These are phyloP conservation scores for Hydrozoanthus gracilis DNA, from an alignment of 92 coral and sea anemone genomes.

Conservation along the genomic window DNA sequence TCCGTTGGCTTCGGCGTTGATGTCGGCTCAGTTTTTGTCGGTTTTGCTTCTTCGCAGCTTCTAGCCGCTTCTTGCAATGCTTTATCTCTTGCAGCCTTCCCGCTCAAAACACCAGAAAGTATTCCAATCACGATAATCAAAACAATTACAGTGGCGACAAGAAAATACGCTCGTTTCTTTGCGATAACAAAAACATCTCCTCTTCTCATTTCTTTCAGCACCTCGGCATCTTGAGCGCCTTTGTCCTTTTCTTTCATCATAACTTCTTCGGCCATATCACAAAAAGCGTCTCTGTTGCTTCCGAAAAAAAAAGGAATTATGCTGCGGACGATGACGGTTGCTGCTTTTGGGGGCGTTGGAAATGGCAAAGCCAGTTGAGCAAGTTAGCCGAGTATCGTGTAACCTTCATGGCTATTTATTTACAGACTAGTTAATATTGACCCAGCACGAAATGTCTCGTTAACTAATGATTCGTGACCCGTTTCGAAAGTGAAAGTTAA, in stretches of 20 bases:
- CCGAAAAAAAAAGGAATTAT: too few species aligned
- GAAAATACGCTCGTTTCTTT: constrained; percentile 54
- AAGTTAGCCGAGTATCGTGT: too few species aligned
- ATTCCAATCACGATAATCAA: constrained; percentile 78
- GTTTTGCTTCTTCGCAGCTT: constrained; percentile 32
- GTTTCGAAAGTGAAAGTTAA: too few species aligned
- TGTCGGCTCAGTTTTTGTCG: not conserved
- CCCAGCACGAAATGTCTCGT: too few species aligned
- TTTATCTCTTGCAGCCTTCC: constrained; percentile 70
- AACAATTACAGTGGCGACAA: constrained; percentile 59
- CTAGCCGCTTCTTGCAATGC: constrained; percentile 60
- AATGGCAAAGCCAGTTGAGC: too few species aligned
- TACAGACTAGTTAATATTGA: too few species aligned
- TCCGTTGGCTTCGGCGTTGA: constrained; percentile 44
- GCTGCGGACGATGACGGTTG: too few species aligned
- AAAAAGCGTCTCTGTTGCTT: not conserved
- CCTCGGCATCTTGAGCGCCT: not conserved
- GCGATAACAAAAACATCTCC: constrained; percentile 42
- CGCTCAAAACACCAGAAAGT: constrained; percentile 86
- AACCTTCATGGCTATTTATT: too few species aligned
- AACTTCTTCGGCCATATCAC: constrained; percentile 42
- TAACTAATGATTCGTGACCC: too few species aligned
- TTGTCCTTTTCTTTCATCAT: constrained; percentile 49
- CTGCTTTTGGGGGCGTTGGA: too few species aligned
- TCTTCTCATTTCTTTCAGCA: constrained; percentile 1